These are phyloP conservation scores for Seriola quinqueradiata DNA, from an alignment of 2,113 vertebrate species.

Conservation along the genomic window DNA sequence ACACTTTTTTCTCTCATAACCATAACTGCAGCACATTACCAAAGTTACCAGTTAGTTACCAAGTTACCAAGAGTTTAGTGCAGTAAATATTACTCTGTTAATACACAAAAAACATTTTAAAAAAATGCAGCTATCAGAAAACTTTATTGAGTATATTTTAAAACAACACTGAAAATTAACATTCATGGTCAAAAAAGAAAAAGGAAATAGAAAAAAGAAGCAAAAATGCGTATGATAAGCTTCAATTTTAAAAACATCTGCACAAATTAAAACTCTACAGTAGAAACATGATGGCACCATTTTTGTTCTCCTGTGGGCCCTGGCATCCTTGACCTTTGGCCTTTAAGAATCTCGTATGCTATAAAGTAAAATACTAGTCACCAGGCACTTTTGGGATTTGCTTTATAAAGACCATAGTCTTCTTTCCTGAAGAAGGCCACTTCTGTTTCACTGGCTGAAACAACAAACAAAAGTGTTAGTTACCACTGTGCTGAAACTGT, in stretches of 20 bases:
- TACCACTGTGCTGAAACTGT: background rate
- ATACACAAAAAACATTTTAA: too few species aligned
- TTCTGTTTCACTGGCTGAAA: constrained; percentile 92
- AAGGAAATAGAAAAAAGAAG: background rate
- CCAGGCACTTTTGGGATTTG: constrained; percentile 87
- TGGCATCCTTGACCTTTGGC: constrained; percentile 18
- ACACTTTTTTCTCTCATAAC: too few species aligned
- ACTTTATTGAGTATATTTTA: constrained; percentile 42
- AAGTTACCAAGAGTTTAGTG: too few species aligned
- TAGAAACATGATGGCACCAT: background rate
- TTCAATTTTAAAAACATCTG: constrained; percentile 17
- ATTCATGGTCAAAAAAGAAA: background rate
- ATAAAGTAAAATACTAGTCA: constrained; percentile 38
- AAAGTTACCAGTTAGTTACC: background rate
- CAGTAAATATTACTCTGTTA: background rate
- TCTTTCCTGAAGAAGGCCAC: constrained; percentile 92
- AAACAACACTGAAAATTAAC: background rate
- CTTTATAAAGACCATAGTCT: constrained; percentile 91
- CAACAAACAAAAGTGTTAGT: background rate
- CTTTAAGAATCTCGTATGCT: background rate
- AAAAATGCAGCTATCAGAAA: background rate
- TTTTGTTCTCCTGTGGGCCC: background rate
- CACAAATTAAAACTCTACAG: constrained; percentile 3
- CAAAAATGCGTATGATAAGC: background rate
- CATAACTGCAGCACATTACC: too few species aligned